phyloP scores from a whole-genome alignment of 2,113 vertebrate genomes.

The Elachura formosa region DNA sequence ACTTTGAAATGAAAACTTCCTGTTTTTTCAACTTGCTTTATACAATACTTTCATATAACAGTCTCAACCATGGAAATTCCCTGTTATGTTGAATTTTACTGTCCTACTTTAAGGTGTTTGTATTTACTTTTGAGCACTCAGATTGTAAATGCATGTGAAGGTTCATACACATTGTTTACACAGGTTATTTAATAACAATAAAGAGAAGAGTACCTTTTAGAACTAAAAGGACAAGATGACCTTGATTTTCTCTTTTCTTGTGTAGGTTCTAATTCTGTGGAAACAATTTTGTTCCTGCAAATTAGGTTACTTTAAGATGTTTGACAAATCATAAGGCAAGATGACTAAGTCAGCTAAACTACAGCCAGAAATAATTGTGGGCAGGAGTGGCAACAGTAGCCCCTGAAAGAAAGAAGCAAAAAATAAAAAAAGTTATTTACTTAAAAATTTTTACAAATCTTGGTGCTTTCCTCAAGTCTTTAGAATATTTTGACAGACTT shows the following conservation, averaged over 20 bases:
- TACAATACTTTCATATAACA: not conserved
- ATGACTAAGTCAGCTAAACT: not conserved
- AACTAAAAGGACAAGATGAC: not conserved
- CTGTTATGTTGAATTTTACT: not conserved
- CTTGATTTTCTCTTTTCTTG: not conserved
- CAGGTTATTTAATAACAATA: not conserved
- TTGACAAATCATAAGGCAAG: not conserved
- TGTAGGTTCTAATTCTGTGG: not conserved
- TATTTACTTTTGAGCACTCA: not conserved
- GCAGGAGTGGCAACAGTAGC: not conserved
- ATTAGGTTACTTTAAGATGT: not conserved
- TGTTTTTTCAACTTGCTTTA: not conserved
- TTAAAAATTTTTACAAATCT: not conserved
- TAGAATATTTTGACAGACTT: not conserved
- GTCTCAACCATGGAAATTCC: not conserved
- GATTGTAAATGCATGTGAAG: not conserved
- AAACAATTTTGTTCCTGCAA: not conserved
- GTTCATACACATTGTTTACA: not conserved
- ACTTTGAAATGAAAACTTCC: not conserved
- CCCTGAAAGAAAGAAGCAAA: not conserved
- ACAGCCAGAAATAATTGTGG: not conserved
- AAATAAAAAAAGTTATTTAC: not conserved
- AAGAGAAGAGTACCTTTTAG: not conserved
- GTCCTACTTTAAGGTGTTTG: not conserved
- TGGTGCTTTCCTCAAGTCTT: not conserved